Conservation (phyloP, 2,113 vertebrate species). For the Tychaedon coryphoeus region DNA sequence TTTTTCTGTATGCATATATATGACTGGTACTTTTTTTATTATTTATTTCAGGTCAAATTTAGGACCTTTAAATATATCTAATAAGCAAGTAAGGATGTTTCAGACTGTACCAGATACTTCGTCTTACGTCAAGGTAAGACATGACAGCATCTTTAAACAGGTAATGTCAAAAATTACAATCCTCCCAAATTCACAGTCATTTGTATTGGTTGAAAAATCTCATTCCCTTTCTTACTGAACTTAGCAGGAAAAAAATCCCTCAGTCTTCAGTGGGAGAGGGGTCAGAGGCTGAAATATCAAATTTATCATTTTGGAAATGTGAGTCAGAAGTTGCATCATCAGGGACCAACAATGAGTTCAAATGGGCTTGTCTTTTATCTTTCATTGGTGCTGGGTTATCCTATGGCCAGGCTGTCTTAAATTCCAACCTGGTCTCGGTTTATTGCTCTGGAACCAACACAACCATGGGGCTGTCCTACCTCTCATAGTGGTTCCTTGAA, state of each 20-base stretch:
- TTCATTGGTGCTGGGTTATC: not conserved
- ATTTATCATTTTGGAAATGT: not conserved
- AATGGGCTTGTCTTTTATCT: not conserved
- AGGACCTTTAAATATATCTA: slow-evolving; percentile 25
- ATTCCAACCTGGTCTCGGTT: not conserved
- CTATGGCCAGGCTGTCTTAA: not conserved
- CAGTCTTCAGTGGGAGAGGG: not conserved
- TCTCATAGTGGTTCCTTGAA: not conserved
- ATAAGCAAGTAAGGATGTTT: slow-evolving; percentile 83
- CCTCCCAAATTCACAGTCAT: not conserved
- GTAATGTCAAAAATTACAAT: slow-evolving; percentile 75
- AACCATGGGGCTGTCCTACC: not conserved
- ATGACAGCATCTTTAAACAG: slow-evolving; percentile 81
- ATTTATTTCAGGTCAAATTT: slow-evolving; percentile 55
- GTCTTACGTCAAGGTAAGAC: slow-evolving; percentile 99
- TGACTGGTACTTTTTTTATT: not conserved
- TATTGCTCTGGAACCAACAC: not conserved
- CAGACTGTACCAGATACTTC: slow-evolving; percentile 96
- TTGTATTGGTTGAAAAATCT: not conserved
- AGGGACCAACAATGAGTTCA: not conserved
- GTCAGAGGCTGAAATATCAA: not conserved
- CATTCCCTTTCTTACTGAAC: not conserved
- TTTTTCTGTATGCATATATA: not conserved
- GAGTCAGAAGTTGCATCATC: not conserved
- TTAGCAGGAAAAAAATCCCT: not conserved